Base-by-base conservation (phyloP, 2,797 vertebrate species). In the Acropternis orthonyx region DNA sequence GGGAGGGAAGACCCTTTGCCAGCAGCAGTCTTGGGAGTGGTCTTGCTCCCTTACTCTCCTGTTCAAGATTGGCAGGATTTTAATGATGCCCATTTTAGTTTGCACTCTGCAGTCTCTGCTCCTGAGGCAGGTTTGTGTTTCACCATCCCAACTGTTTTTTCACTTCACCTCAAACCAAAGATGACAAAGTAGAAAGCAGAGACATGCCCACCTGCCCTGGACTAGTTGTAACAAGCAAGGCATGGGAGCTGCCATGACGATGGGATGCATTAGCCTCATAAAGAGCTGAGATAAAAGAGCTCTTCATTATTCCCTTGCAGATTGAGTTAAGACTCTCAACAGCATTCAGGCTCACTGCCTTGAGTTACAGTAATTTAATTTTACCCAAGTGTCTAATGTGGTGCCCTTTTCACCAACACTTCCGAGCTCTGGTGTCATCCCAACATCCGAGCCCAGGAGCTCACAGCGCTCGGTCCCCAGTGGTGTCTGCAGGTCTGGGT, bases 251-350 rank as follows among this genome's bases (percentile, higher is more conserved):
- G 68, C 91, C 41, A 2, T 15, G 52, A 49, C 3, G 2, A 51
- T 86, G 65, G 75, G 87, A 91, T 88, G 93, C 86, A 89, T 94
- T 92, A 94, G 88, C 55, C 88, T 89, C 85, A 46, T 56, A 32
- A 96, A 87, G 83, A 84, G 76, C 81, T 51, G 72, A 71, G 76
- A 91, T 96, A 92, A 88, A 95, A 91, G 79, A 92, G 59, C 80
- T 81, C 63, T 92, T 95, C 84, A 65, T 92, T 95, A 92, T 83
- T 87, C 48, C 67, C 61, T 87, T 88, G 51, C 91, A 96, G 94
- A 96, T 95, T 96, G 93, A 95, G 92, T 95, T 96, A 96, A 91
- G 88, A 88, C 95, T 94, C 75, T 89, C 16, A 22, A 4, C 85
- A 89, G 83, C 89, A 48, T 89, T 92, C 92, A 92, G 78, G 26